Conservation (phyloP, 2,113 vertebrate species). For the Mustelus asterias region DNA sequence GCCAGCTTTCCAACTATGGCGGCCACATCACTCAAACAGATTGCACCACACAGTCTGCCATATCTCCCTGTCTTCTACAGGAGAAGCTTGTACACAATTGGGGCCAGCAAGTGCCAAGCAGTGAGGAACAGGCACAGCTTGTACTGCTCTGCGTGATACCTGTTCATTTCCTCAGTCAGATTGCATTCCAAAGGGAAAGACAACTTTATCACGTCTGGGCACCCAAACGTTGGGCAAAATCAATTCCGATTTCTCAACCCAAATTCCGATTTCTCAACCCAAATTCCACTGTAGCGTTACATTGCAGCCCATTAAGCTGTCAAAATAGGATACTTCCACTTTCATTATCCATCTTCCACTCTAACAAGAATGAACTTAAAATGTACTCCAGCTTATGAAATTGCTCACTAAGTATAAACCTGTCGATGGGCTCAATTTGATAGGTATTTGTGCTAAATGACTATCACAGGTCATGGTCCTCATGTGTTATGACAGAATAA, state of each 20-base stretch:
- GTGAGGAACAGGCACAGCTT: too few relatives aligned
- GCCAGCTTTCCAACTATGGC: too few relatives aligned
- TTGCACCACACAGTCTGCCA: too few relatives aligned
- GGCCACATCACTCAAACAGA: too few relatives aligned
- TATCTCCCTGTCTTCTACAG: too few relatives aligned
- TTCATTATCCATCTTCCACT: constrained; percentile 47
- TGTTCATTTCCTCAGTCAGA: too few relatives aligned
- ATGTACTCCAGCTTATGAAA: constrained; percentile 40
- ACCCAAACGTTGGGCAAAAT: not conserved
- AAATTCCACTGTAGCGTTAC: not conserved
- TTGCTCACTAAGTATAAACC: constrained; percentile 41
- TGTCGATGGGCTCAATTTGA: constrained; percentile 35
- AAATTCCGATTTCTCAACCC: not conserved
- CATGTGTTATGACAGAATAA: constrained; percentile 21
- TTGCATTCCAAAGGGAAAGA: too few relatives aligned
- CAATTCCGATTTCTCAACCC: not conserved
- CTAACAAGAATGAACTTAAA: constrained; percentile 43
- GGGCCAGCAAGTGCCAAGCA: too few relatives aligned
- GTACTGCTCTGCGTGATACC: too few relatives aligned
- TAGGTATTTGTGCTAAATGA: constrained; percentile 41
- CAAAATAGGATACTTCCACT: constrained; percentile 46
- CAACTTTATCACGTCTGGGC: not conserved
- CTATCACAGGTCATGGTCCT: constrained; percentile 40
- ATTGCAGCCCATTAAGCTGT: not conserved
- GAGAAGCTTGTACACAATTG: too few relatives aligned